Evolutionary conservation across 2,797 vertebrate species (phyloP).

Genomic region (Chelon auratus): DNA sequence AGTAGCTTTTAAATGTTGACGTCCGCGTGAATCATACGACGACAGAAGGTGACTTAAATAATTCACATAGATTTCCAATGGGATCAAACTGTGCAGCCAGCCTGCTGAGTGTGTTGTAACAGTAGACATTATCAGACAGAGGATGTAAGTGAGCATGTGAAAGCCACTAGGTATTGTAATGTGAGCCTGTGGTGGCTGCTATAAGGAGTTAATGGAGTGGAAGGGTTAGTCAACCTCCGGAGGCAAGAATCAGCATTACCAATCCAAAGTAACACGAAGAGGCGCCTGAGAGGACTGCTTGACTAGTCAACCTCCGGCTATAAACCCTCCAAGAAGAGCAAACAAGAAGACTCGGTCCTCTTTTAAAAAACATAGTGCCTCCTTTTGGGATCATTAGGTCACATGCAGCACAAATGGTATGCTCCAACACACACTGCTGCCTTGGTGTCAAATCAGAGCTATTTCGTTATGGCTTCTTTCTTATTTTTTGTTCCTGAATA

Average conservation of each 20-base stretch:
- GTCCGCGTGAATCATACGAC: conserved; percentile 8
- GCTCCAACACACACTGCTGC: not conserved
- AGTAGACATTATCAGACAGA: conserved; percentile 61
- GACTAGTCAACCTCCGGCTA: conserved; percentile 30
- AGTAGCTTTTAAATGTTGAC: conserved; percentile 11
- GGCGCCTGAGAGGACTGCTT: conserved; percentile 10
- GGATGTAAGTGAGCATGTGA: conserved; percentile 65
- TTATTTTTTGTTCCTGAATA: not conserved
- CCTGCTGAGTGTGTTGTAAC: conserved; percentile 46
- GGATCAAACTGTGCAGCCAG: conserved; percentile 52
- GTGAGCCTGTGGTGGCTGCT: conserved; percentile 56
- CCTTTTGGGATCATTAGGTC: conserved; percentile 31
- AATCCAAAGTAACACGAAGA: conserved; percentile 47
- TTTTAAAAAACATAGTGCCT: conserved; percentile 25
- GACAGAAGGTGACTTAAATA: conserved; percentile 58
- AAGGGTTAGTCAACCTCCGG: conserved; percentile 60
- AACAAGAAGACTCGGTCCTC: conserved; percentile 35
- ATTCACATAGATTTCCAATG: conserved; percentile 48
- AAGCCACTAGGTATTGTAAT: conserved; percentile 66
- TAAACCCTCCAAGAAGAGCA: conserved; percentile 14
- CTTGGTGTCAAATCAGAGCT: not conserved
- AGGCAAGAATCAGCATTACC: conserved; percentile 67
- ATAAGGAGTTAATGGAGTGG: conserved; percentile 69
- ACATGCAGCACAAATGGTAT: conserved; percentile 37
- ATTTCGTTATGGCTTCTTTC: too few relatives aligned